A percentile compares a stretch with the other conserved stretches of the same genome.
These are phyloP conservation scores for Notodonta dromedarius DNA, from an alignment of 2,888 invertebrate species.

Conservation along the genomic window DNA sequence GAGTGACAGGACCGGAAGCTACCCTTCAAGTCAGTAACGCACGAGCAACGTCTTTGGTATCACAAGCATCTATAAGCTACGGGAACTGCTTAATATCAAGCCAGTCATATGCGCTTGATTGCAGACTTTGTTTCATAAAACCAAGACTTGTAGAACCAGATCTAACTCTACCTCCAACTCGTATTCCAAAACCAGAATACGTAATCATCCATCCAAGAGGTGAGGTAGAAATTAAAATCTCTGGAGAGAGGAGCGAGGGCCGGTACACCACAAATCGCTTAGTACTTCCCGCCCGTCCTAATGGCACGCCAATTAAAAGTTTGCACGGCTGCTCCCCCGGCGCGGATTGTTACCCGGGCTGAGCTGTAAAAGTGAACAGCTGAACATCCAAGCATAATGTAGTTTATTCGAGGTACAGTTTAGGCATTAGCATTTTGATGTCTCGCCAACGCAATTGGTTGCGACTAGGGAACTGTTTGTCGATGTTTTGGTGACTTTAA, in stretches of 20 bases:
- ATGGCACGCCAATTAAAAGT: slow-evolving; percentile 85
- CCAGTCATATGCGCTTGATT: no score
- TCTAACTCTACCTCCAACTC: slow-evolving; percentile 18
- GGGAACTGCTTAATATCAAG: no score
- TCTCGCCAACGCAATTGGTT: slow-evolving; percentile 52
- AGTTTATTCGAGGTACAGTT: slow-evolving; percentile 70
- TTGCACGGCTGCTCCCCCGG: slow-evolving; percentile 69
- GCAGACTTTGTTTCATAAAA: no score
- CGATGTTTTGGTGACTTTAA: slow-evolving; percentile 30
- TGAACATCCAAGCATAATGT: slow-evolving; percentile 72
- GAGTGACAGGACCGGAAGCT: no score
- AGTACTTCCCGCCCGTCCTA: slow-evolving; percentile 80
- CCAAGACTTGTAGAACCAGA: not conserved
- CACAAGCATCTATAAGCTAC: no score
- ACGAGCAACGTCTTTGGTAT: no score
- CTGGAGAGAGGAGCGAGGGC: slow-evolving; percentile 74
- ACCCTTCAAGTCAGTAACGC: no score
- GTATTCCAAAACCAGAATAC: slow-evolving; percentile 49
- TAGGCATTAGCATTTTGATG: slow-evolving; percentile 77
- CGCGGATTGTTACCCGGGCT: slow-evolving; percentile 72
- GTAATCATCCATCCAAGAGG: slow-evolving; percentile 63
- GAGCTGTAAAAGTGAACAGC: slow-evolving; percentile 80
- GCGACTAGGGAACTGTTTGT: slow-evolving; percentile 40
- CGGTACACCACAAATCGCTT: slow-evolving; percentile 84
- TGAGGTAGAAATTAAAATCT: slow-evolving; percentile 77